Base-by-base conservation (phyloP, 2,113 vertebrate genomes). In the Accipiter cooperii region DNA sequence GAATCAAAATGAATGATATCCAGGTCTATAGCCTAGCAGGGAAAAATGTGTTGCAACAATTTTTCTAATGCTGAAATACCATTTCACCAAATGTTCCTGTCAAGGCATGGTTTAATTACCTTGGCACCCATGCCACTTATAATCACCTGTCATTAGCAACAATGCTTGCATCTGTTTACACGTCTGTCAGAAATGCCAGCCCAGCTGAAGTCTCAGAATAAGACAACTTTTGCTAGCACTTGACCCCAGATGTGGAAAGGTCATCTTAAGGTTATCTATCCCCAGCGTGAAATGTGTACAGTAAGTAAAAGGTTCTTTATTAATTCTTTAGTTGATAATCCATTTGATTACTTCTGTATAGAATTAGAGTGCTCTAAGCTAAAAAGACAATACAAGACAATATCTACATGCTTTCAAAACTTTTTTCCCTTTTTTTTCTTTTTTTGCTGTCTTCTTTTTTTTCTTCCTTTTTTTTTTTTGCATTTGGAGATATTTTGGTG, bases 81-180 rank as follows among this genome's bases (percentile, higher is more conserved):
- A 97, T 98, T 96, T 96, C 98, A 98, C 99, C 98, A 99, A 99
- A 99, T 99, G 99, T 98, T 98, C 98, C 99, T 99, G 99, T 99
- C 99, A 99, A 98, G 98, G 95, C 94, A 97, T 94, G 98, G 98
- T 99, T 99, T 99, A 99, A 99, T 99, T 99, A 99, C 98, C 98
- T 98, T 99, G 99, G 99, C 99, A 99, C 97, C 97, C 98, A 97
- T 74, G 98, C 98, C 98, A 98, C 98, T 99, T 99, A 98, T 99
- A 99, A 99, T 99, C 99, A 99, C 99, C 99, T 99, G 99, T 98
- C 99, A 99, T 99, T 99, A 99, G 98, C 98, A 97, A 98, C 98
- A 98, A 98, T 57, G 98, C 98, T 96, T 98, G 98, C 99, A 99
- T 99, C 99, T 99, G 99, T 98, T 99, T 99, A 98, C 97, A 98